Percentiles rank a stretch among this genome's conserved stretches.
Conservation (phyloP, 2,797 vertebrate genomes). For the Pseudomugil gertrudae region DNA sequence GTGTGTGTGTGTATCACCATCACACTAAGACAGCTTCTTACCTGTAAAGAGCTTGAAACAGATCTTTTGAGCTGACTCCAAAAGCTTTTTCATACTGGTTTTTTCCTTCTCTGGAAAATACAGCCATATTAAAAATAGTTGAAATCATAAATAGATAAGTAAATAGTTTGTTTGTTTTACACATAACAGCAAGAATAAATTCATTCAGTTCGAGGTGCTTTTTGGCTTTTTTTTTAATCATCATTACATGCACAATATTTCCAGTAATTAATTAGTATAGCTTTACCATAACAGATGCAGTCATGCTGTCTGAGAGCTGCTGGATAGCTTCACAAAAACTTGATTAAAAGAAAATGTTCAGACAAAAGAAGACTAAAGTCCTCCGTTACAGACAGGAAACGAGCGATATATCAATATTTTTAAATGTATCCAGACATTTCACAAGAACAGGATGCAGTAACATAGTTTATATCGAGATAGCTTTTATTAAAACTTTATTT, state of each 20-base stretch:
- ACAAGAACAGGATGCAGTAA: too few species aligned
- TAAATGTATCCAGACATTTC: too few species aligned
- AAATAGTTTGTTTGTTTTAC: neutral
- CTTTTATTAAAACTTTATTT: too few species aligned
- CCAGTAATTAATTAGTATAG: too few species aligned
- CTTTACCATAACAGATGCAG: constrained; percentile 25
- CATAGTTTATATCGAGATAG: too few species aligned
- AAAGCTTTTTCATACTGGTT: constrained; percentile 89
- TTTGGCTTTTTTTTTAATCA: neutral
- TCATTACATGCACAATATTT: neutral
- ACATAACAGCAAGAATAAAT: neutral
- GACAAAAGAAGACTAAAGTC: constrained; percentile 22
- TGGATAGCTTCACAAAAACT: constrained; percentile 34
- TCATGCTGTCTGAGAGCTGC: constrained; percentile 20
- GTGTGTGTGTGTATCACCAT: constrained; percentile 11
- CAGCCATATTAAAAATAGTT: neutral
- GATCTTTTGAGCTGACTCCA: constrained; percentile 80
- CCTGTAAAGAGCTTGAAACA: constrained; percentile 92
- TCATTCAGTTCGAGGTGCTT: neutral
- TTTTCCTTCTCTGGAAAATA: constrained; percentile 84
- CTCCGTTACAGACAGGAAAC: constrained; percentile 18
- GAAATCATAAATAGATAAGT: neutral
- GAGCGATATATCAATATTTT: too few species aligned
- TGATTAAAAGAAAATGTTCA: constrained; percentile 42
- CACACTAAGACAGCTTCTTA: constrained; percentile 56